Base-by-base conservation (phyloP, 2,888 invertebrate genomes). In the Antheraea yamamai region DNA sequence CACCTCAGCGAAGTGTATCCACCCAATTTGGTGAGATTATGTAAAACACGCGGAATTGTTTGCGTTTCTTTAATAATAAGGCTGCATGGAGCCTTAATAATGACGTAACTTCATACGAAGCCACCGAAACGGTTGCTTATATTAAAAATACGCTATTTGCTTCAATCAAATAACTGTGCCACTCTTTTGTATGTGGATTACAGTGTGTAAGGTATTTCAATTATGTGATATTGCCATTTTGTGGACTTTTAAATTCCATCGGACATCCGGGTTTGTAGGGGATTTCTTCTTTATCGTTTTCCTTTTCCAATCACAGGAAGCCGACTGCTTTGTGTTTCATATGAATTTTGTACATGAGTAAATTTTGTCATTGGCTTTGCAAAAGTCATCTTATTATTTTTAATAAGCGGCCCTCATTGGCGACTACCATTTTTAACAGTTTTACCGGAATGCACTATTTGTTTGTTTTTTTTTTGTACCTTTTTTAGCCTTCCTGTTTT, bases 11-110 rank as follows among this genome's bases (percentile, higher is more conserved):
- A 72, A 72, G 72, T 35, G 81, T 81, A 85, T 85, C 82, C 84
- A 84, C 87, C 87, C 89, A 92, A 91, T 91, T 91, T 88, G 83
- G 85, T 84, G 85, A 88, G 90, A 89, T 92, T 90, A 92, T 89
- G 90, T 88, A 88, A 88, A 89, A 87, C 85, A 86, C 80, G 83
- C 81, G 79, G 84, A 89, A 89, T 89, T 90, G 90, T 89, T 88
- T 87, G 83, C 84, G 82, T 88, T 88, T 88, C 88, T 89, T 90
- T 88, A 85, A 88, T 89, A 87, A 87, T 86, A 87, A 87, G 82
- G 84, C 83, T 82, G 85, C 87, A 85, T 87, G 85, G 85, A 81
- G 80, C 82, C 80, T 84, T 89, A 89, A 89, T 91, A 88, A 89
- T 87, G 87, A 85, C 89, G 89, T 92, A 91, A 91, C 89, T 88